Conservation (phyloP, 1,140 invertebrate genomes). For the Anastrepha obliqua region DNA sequence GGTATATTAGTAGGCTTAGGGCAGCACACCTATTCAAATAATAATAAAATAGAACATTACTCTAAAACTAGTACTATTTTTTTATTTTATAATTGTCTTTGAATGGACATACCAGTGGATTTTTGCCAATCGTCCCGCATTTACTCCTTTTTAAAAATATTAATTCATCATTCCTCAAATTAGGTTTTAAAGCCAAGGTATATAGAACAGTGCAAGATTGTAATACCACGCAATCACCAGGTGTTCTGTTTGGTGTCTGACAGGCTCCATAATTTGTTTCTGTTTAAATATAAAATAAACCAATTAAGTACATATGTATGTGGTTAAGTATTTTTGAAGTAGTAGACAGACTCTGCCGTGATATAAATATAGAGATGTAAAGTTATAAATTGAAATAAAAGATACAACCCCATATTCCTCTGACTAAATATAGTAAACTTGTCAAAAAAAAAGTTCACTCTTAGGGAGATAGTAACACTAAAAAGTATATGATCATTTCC, state of each 20-base stretch:
- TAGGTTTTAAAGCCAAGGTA: background rate
- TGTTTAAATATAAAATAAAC: background rate
- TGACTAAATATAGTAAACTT: too few relatives aligned
- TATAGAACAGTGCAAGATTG: constrained; percentile 12
- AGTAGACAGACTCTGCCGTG: too few relatives aligned
- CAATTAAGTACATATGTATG: background rate
- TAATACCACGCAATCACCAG: constrained; percentile 11
- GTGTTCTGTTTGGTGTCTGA: background rate
- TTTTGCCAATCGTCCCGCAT: background rate
- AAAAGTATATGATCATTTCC: too few relatives aligned
- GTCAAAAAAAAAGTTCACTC: too few relatives aligned
- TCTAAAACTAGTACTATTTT: background rate
- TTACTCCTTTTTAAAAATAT: constrained; percentile 5
- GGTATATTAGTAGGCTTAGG: background rate
- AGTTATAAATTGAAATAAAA: too few relatives aligned
- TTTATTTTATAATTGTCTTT: background rate
- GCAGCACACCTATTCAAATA: background rate
- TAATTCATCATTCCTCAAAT: background rate
- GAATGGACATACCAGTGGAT: background rate
- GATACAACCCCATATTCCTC: too few relatives aligned
- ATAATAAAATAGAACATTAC: background rate
- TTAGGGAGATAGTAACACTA: too few relatives aligned
- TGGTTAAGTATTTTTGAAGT: too few relatives aligned
- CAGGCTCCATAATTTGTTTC: background rate
- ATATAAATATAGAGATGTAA: too few relatives aligned